Conservation (phyloP, 2,797 vertebrate genomes). For the Sebastolobus altivelis region DNA sequence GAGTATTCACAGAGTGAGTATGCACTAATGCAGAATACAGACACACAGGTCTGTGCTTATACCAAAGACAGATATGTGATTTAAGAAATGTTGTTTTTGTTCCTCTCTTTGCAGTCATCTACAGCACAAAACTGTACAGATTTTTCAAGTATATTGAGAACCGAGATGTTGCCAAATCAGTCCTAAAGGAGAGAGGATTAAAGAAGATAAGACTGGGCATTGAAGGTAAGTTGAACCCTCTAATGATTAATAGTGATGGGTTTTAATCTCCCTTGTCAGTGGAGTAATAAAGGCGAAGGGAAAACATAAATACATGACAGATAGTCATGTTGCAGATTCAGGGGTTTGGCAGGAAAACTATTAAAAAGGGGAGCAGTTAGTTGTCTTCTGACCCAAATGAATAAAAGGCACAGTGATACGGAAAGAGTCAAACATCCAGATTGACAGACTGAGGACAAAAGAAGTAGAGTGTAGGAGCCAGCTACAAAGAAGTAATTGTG, state of each 20-base stretch:
- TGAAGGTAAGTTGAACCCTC: conserved; percentile 89
- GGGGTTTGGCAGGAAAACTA: not conserved
- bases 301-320: not conserved
- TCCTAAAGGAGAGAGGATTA: conserved; percentile 96
- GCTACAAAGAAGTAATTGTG: not conserved
- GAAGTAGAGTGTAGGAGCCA: not conserved
- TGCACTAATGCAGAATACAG: not conserved
- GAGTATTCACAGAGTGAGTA: conserved; percentile 98
- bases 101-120: conserved; percentile 90
- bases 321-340: not conserved
- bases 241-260: not conserved
- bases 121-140: conserved; percentile 99
- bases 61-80: not conserved
- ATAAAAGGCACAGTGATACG: not conserved
- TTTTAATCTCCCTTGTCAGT: not conserved
- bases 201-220: conserved; percentile 99
- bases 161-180: conserved; percentile 97
- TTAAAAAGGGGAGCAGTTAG: not conserved
- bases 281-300: not conserved
- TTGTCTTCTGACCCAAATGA: not conserved
- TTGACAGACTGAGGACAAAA: not conserved
- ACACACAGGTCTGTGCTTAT: not conserved
- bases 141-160: conserved; percentile 99
- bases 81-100: conserved; percentile 7
- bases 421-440: not conserved